Base-by-base conservation (phyloP, 2,888 invertebrate species). In the Vanessa cardui region DNA sequence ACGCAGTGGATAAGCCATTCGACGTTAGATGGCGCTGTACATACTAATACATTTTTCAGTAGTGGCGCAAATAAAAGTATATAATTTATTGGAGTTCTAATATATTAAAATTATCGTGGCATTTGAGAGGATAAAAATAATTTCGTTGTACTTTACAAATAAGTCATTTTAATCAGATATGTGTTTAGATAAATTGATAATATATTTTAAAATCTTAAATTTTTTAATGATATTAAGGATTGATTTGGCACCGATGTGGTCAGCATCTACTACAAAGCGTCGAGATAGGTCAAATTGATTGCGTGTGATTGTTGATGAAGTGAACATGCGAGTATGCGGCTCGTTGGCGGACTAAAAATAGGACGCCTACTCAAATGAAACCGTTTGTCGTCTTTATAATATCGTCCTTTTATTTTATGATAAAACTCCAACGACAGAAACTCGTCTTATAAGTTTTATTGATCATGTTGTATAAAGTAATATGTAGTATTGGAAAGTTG, bases 221-320 rank as follows among this genome's bases (percentile, higher is more conserved):
- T 6, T 50, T 6, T 6, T 50, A 21, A 12, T 21, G 5, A 50
- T 20, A 21, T 50, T 21, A 21, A 50, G 76, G 70, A 73, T 71
- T 44, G 4, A 26, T 46, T 49, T 39, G 49, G 33, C 46, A 54
- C 47, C 60, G 62, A 67, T 60, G 45, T 63, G 62, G 58, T 46
- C 58, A 58, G 20, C 59, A 66, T 69, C 68, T 74, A 78, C 76
- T 79, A 82, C 81, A 83, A 83, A 82, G 80, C 80, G 78, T 75
- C 73, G 79, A 83, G 76, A 83, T 85, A 81, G 85, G 86, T 86
- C 87, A 89, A 90, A 89, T 87, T 89, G 88, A 89, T 88, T 87
- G 90, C 87, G 88, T 88, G 83, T 78, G 77, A 82, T 78, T 79
- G 81, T 82, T 82, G 82, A 86, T 85, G 83, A 83, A 76, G 75